These are phyloP conservation scores for Rhyacophila brunnea DNA, from an alignment of 1,140 invertebrate genomes.

Conservation along the genomic window DNA sequence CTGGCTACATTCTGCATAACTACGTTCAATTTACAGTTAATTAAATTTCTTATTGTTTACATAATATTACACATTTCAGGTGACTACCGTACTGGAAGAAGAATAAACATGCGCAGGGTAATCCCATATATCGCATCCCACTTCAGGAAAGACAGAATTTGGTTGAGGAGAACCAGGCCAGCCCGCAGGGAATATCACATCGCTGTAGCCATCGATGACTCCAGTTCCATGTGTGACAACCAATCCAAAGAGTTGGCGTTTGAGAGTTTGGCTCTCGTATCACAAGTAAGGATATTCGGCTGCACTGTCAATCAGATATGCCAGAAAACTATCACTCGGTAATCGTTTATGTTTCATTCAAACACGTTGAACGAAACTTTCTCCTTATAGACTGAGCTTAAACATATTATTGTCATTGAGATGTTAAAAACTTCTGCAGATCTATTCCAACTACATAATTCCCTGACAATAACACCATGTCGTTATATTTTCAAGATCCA, in stretches of 20 bases:
- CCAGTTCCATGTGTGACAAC: slow-evolving; percentile 89
- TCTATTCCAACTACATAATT: no score
- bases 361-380: no score
- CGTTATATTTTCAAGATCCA: no score
- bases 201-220: slow-evolving; percentile 95
- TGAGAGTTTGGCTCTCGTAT: slow-evolving; percentile 90
- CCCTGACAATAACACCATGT: no score
- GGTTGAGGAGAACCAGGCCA: slow-evolving; percentile 93
- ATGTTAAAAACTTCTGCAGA: no score
- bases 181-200: slow-evolving; percentile 97
- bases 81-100: slow-evolving; percentile 94
- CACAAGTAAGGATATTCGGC: slow-evolving; percentile 50
- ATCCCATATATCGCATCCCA: slow-evolving; percentile 99
- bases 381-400: no score
- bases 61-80: slow-evolving; percentile 40
- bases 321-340: no score
- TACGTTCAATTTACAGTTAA: no score
- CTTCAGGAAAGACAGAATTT: slow-evolving; percentile 99
- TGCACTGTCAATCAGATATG: no score
- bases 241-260: slow-evolving; percentile 89
- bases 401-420: no score
- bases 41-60: neutral
- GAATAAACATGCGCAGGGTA: slow-evolving; percentile 94
- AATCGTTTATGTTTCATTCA: no score
- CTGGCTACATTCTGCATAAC: no score